Conservation (phyloP, 2,888 invertebrate genomes). For the Autographa pulchrina region DNA sequence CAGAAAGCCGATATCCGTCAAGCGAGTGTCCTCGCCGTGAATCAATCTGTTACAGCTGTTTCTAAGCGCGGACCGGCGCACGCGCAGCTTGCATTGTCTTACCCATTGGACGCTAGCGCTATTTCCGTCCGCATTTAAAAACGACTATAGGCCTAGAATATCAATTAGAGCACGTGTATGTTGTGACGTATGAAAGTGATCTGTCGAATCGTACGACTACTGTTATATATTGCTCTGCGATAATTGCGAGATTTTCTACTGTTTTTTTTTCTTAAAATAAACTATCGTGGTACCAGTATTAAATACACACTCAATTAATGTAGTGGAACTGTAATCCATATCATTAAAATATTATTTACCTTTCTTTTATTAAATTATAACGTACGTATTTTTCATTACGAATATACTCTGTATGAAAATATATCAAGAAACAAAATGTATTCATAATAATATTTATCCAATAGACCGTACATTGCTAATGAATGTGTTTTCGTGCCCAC, state of each 20-base stretch:
- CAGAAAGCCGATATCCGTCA: constrained; percentile 43
- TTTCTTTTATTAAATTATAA: too few species aligned
- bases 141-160: constrained; percentile 74
- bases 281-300: background rate
- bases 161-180: constrained; percentile 53
- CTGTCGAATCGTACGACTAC: constrained; percentile 18
- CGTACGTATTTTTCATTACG: too few species aligned
- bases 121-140: constrained; percentile 76
- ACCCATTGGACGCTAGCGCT: constrained; percentile 71
- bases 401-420: background rate
- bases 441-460: constrained; percentile 15
- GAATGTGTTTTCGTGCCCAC: constrained; percentile 17
- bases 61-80: constrained; percentile 61
- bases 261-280: constrained; percentile 8
- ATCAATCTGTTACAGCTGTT: constrained; percentile 85
- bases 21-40: constrained; percentile 64
- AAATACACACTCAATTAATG: background rate
- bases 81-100: constrained; percentile 76
- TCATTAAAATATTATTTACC: too few species aligned
- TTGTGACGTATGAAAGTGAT: constrained; percentile 31
- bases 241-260: background rate
- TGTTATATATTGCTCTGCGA: background rate
- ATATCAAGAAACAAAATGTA: background rate
- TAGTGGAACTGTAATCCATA: too few species aligned
- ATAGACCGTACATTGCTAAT: background rate